Evolutionary conservation across 2,113 vertebrate genomes (phyloP).

Genomic region (Edolisoma coerulescens): DNA sequence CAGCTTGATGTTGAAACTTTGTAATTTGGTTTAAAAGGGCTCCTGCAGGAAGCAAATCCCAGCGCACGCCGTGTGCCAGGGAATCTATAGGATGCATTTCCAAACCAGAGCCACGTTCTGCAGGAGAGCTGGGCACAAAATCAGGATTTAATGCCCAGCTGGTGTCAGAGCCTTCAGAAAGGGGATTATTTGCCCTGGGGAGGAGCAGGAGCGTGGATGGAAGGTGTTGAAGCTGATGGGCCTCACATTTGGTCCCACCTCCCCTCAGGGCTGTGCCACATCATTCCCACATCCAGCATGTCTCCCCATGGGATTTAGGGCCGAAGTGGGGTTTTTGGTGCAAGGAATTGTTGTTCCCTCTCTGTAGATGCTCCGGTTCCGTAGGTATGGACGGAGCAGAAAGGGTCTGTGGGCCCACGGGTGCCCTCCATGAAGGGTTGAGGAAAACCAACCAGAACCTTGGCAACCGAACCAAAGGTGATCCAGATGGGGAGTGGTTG

Average conservation of each 20-base stretch:
- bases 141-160: not conserved
- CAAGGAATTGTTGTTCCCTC: fast-evolving
- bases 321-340: not conserved
- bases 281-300: fast-evolving
- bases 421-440: not conserved
- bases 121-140: not conserved
- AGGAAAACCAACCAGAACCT: not conserved
- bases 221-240: not conserved
- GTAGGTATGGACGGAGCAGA: fast-evolving
- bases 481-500: not conserved
- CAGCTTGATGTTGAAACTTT: not conserved
- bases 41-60: not conserved
- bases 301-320: not conserved
- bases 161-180: not conserved
- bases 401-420: fast-evolving
- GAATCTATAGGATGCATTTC: not conserved
- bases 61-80: not conserved
- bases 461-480: not conserved
- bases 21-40: not conserved
- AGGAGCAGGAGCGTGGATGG: not conserved
- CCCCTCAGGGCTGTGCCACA: not conserved
- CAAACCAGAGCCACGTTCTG: not conserved
- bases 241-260: not conserved
- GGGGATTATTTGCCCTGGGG: fast-evolving
- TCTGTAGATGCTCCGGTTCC: not conserved